Evolutionary conservation across 30 jellyfish, hydroid and myxozoan species (phyloP), one percentile per base, ranked within the genome.

Genomic region (Aurelia aurita): DNA sequence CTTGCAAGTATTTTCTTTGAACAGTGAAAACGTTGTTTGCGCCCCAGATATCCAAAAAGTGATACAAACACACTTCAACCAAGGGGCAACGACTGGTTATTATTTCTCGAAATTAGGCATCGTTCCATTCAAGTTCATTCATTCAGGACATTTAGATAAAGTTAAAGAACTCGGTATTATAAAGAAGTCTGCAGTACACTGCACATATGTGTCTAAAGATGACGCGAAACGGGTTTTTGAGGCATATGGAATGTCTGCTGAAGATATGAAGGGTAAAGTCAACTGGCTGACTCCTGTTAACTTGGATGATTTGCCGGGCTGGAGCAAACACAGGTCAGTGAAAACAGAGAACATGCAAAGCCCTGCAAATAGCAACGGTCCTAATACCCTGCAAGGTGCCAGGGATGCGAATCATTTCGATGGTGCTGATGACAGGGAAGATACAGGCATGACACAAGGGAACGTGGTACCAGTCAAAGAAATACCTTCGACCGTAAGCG

Each of bases 41-140:
- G 97, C 99, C 16, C 99, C 99, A n/a, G 99, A 94, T 71, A 93
- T 94, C 49, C 99, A 94, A 72, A 88, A 83, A 61, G 99, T 94
- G 14, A 87, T 94, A 53, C 99, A 94, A 75, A 80, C 95, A 16
- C 94, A 89, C 54, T 94, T 94, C 82, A 86, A 94, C 68, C 99
- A 94, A 79, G 99, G 99, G 3, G 99, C 99, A 8, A 89, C 99
- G 8, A 89, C 90, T 21, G 99, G 99, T 35, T 94, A 94, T 75
- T 94, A 94, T 28, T 94, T 94, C 75, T 73, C 99, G 15, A 94
- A 94, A 79, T 84, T 94, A 55, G 99, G 99, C 13, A 94, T 94
- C 71, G 97, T 94, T 29, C 99, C 99, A n/a, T 94, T 83, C 82
- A 94, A 94, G 69, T 94, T 94, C 65, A 86, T 94, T 27, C 97